Evolutionary conservation across 1,140 invertebrate genomes (phyloP).

Genomic region (Lordiphosa clarofinis): DNA sequence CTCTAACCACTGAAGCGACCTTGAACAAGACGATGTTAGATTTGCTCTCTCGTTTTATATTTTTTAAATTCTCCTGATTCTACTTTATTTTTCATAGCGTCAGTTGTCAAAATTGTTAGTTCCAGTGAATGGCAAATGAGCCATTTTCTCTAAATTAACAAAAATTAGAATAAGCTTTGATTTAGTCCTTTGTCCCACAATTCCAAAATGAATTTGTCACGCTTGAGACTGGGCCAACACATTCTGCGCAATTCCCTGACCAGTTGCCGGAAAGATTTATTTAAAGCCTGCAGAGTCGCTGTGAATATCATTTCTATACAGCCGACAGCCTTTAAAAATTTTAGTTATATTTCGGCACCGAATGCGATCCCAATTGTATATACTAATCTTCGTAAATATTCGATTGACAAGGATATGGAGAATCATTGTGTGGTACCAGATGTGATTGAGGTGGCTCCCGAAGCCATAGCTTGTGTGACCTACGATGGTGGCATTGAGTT

Average conservation of each 20-base stretch:
- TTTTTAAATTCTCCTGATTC: too few species aligned
- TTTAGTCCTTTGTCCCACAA: too few species aligned
- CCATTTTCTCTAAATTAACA: not conserved
- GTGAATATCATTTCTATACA: constrained; percentile 23
- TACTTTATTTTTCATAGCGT: not conserved
- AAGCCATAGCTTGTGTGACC: constrained; percentile 23
- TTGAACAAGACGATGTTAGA: too few species aligned
- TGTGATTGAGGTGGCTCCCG: constrained; percentile 59
- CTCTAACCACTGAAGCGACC: too few species aligned
- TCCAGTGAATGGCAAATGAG: constrained; percentile 39
- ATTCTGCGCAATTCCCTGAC: not conserved
- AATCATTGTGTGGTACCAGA: constrained; percentile 71
- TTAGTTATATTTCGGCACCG: constrained; percentile 5
- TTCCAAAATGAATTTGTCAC: constrained; percentile 13
- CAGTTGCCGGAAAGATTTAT: not conserved
- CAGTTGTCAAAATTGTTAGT: not conserved
- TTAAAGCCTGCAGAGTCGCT: constrained; percentile 6
- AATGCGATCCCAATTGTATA: constrained; percentile 14
- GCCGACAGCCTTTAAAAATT: constrained; percentile 40
- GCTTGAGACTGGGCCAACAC: constrained; percentile 7
- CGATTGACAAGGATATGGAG: constrained; percentile 39
- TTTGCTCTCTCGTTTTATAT: too few species aligned
- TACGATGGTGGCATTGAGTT: constrained; percentile 80
- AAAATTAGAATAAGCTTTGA: not conserved
- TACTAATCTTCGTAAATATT: constrained; percentile 8